Evolutionary conservation across 2,113 vertebrate species (phyloP), one percentile per base, ranked within the genome.

Genomic region (Bos indicus): DNA sequence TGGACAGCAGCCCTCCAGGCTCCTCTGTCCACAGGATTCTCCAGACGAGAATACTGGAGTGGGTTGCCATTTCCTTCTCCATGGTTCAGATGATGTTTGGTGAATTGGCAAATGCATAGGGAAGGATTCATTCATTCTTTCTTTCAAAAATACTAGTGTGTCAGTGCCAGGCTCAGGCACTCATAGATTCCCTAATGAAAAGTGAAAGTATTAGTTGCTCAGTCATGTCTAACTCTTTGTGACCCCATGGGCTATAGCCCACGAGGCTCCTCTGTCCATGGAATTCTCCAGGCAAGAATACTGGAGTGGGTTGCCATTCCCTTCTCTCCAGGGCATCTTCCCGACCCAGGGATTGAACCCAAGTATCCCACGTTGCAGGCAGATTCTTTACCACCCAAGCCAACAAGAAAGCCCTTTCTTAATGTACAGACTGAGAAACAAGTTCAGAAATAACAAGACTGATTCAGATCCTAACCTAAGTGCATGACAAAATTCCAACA

Each of bases 401-500:
- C 10, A 74, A 74, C 5, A 40, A 23, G n/a, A 74, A 74, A 74
- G 1, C 19, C 19, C 19, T 40, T 74, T 40, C n/a, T 74, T 40
- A 40, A 84, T 6, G 2, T 30, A 60, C 33, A 64, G 21, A 25
- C 88, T 59, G 78, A 56, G 46, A 21, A 26, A 21, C 15, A 60
- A 30, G 2, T n/a, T 26, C 23, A 64, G 40, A 78, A 84, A 84
- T 26, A 74, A 56, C 28, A 64, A 43, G 78, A 33, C 1, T 0
- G 28, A 74, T 82, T 83, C n/a, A 54, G 52, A 77, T 48, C 25
- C 84, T 56, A 40, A 40, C 15, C 7, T 23, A 52, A 54, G 15
- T 21, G 14, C 8, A 4, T 16, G 30, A 64, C 1, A 15, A 40
- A 56, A 40, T 8, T 17, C 25, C 9, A 92, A 13, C 3, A 0